Conservation (phyloP, 2,888 invertebrate species). For the Plagiodera versicolora region DNA sequence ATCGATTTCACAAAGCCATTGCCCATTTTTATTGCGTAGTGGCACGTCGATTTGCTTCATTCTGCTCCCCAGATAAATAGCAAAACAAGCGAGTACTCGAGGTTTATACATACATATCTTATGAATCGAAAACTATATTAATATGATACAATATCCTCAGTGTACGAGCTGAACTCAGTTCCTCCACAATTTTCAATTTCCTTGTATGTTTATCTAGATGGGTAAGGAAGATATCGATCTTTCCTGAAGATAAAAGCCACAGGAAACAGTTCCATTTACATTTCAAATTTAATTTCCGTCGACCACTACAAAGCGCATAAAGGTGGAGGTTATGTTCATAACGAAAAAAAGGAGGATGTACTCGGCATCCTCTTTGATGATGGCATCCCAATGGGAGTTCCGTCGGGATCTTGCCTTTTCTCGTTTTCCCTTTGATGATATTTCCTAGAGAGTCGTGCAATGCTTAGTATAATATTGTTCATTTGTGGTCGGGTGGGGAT, state of each 20-base stretch:
- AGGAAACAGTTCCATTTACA: slow-evolving; percentile 32
- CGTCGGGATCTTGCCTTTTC: background rate
- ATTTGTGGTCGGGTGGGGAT: background rate
- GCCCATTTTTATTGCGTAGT: no score
- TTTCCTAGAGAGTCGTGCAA: background rate
- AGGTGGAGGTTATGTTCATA: slow-evolving; percentile 24
- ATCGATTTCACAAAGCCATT: no score
- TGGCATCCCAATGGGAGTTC: background rate
- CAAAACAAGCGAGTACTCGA: no score
- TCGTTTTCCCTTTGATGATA: background rate
- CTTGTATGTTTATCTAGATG: background rate
- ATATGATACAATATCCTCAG: no score
- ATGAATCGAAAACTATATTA: no score
- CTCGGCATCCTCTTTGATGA: slow-evolving; percentile 28
- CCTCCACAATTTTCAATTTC: no score
- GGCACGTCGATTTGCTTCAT: no score
- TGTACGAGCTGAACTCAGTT: no score
- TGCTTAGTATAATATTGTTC: background rate
- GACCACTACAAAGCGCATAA: slow-evolving; percentile 28
- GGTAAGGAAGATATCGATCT: slow-evolving; percentile 16
- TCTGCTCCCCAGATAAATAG: no score
- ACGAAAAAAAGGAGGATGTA: slow-evolving; percentile 22
- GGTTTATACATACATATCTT: no score
- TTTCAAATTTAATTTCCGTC: slow-evolving; percentile 39
- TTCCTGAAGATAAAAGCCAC: slow-evolving; percentile 21